Percentiles rank a stretch among this genome's conserved stretches.
Evolutionary conservation across 2,888 invertebrate species (phyloP).

Genomic region (Agonum fuliginosum): DNA sequence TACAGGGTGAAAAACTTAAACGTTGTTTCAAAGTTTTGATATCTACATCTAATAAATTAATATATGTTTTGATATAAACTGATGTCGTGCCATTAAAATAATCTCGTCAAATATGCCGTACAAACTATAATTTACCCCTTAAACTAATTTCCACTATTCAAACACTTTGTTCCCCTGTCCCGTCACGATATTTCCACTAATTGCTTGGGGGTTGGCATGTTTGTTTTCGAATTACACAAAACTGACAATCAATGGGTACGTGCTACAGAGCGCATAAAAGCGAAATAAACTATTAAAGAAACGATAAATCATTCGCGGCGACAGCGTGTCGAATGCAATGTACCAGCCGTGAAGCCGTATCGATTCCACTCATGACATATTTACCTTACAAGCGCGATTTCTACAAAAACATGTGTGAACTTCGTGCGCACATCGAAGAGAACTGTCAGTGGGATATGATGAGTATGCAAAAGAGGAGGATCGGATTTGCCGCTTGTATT

Average conservation of each 20-base stretch:
- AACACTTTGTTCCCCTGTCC: background rate
- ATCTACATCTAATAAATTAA: too few species aligned
- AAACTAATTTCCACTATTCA: constrained; percentile 2
- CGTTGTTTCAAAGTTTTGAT: too few species aligned
- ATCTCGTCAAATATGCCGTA: too few species aligned
- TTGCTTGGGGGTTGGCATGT: constrained; percentile 63
- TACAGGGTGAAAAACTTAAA: too few species aligned
- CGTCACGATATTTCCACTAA: background rate
- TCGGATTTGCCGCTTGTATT: too few species aligned
- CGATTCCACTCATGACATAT: constrained; percentile 61
- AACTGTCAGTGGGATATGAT: too few species aligned
- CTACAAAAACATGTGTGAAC: too few species aligned
- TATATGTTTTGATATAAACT: too few species aligned
- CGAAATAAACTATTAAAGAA: constrained; percentile 69
- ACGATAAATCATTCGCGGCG: constrained; percentile 70
- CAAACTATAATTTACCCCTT: background rate
- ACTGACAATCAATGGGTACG: constrained; percentile 70
- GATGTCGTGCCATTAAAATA: too few species aligned
- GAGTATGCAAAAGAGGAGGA: too few species aligned
- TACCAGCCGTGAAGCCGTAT: constrained; percentile 67
- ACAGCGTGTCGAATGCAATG: constrained; percentile 70
- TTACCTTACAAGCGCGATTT: constrained; percentile 53
- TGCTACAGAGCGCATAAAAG: constrained; percentile 65
- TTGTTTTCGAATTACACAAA: constrained; percentile 71
- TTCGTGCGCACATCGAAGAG: too few species aligned